Evolutionary conservation across 2,888 invertebrate species (phyloP).

Genomic region (Lomographa bimaculata): DNA sequence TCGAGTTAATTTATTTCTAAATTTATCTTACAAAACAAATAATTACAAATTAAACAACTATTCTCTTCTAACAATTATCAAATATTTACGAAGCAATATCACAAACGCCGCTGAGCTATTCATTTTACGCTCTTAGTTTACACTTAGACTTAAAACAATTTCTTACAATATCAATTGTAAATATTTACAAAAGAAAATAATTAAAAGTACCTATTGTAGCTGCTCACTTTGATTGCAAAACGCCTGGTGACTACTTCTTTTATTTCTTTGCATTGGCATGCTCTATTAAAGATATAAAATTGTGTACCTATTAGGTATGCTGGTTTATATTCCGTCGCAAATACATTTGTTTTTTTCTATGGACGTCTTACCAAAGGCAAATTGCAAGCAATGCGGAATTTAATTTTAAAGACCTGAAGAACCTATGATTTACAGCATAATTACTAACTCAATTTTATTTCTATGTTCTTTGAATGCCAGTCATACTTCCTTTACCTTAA

Average conservation of each 20-base stretch:
- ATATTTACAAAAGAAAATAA: conserved; percentile 14
- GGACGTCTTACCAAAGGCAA: too few species aligned
- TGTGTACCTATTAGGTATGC: too few species aligned
- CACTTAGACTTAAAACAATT: conserved; percentile 10
- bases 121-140: conserved; percentile 25
- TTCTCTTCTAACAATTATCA: conserved; percentile 31
- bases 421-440: too few species aligned
- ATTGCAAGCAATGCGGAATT: too few species aligned
- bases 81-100: conserved; percentile 54
- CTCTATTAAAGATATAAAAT: too few species aligned
- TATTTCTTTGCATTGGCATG: too few species aligned
- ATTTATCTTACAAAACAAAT: conserved; percentile 6
- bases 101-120: conserved; percentile 57
- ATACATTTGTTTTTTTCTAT: too few species aligned
- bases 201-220: too few species aligned
- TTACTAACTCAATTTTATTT: too few species aligned
- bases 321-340: too few species aligned
- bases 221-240: conserved; percentile 1
- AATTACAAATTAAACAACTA: conserved; percentile 3
- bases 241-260: background rate
- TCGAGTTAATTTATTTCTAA: conserved; percentile 3
- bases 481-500: conserved; percentile 12
- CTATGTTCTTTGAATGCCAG: conserved; percentile 7
- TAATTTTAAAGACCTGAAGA: too few species aligned
- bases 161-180: conserved; percentile 4